Base-by-base conservation (phyloP, 2,113 vertebrate species). In the Zosterops borbonicus region DNA sequence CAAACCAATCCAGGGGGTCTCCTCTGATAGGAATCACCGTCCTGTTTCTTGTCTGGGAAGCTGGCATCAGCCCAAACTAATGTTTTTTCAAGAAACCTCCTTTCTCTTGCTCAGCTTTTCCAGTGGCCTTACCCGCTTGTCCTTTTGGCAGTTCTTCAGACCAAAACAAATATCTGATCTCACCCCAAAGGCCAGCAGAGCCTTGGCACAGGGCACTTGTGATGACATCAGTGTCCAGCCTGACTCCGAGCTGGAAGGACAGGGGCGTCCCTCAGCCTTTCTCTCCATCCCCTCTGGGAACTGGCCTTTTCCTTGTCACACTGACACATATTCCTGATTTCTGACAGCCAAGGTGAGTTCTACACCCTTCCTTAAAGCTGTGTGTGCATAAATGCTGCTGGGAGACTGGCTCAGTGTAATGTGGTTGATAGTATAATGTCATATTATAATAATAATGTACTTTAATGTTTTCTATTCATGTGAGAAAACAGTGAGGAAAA, bases 221-320 rank as follows among this genome's bases (percentile, higher is more conserved):
- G 59, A 14, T 24, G 78, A 39, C 59, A 21, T 18, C 37, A 4
- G 16, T 18, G 53, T 41, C 49, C 75, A 67, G 11, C 35, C 44
- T 67, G 5, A 2, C 49, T 17, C 53, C 0, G 0, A 37, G 69
- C 18, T 31, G 65, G 31, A n/a, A 63, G 67, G 60, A 69, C 56
- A 42, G 27, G 16, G 50, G 11, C 0, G 0, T 63, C 77, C 44
- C 68, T 76, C 24, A 1, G 16, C 6, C 62, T 6, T 65, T 46
- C 17, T 24, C 29, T 77, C 68, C 53, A 16, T 4, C 39, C 39
- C 20, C 56, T 62, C 35, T 35, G 42, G 75, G 52, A 79, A 18
- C 1, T 64, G 64, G 18, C 31, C 7, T 31, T 68, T 75, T 41
- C 53, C 31, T 63, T 31, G 3, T 20, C 6, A 63, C 11, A 19